phyloP scores from a whole-genome alignment of 2,888 invertebrate species.

The Thymelicus sylvestris region DNA sequence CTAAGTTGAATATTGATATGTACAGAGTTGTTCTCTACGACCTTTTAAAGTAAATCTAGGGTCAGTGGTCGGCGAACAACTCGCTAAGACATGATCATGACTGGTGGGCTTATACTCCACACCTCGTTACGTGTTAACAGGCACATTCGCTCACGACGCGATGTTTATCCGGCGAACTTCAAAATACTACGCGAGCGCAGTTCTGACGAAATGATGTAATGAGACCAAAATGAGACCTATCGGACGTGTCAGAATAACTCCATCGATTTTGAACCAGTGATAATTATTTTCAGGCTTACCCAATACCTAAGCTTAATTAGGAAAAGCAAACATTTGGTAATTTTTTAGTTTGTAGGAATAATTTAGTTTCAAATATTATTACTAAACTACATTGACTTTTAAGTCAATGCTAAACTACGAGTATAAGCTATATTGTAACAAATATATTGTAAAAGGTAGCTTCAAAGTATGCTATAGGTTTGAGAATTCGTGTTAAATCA shows the following conservation, averaged over 20 bases:
- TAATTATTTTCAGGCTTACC: neutral
- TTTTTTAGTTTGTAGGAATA: too few relatives aligned
- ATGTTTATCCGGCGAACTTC: slow-evolving; percentile 79
- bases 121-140: slow-evolving; percentile 85
- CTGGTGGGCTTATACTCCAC: slow-evolving; percentile 82
- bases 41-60: slow-evolving; percentile 58
- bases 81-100: slow-evolving; percentile 83
- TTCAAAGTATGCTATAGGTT: too few relatives aligned
- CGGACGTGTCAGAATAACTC: slow-evolving; percentile 61
- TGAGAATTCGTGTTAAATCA: neutral
- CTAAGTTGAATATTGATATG: slow-evolving; percentile 50
- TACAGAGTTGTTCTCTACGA: slow-evolving; percentile 43
- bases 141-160: slow-evolving; percentile 82
- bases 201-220: slow-evolving; percentile 70
- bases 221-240: slow-evolving; percentile 63
- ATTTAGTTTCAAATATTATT: too few relatives aligned
- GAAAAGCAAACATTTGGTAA: too few relatives aligned
- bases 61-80: slow-evolving; percentile 83
- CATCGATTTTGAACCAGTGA: slow-evolving; percentile 48
- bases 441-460: too few relatives aligned
- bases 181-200: slow-evolving; percentile 62
- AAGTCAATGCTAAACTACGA: too few relatives aligned
- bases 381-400: too few relatives aligned
- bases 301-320: too few relatives aligned
- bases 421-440: too few relatives aligned